These are phyloP conservation scores for Apocrypta bakeri DNA, from an alignment of 1,140 invertebrate genomes.

Conservation along the genomic window DNA sequence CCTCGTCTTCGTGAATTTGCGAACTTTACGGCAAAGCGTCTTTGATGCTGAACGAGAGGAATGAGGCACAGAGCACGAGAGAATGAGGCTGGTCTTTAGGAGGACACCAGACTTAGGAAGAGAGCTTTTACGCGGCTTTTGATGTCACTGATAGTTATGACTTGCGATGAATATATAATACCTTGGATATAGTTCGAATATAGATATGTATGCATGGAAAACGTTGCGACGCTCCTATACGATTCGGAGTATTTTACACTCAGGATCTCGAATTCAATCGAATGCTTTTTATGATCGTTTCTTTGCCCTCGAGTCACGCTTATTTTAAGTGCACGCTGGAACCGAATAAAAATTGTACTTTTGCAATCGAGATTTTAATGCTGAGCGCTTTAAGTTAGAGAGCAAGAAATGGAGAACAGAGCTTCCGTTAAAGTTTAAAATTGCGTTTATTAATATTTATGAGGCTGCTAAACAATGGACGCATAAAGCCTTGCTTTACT, in stretches of 20 bases:
- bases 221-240: not conserved
- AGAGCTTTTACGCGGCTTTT: conserved; percentile 40
- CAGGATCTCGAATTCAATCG: not conserved
- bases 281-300: no score
- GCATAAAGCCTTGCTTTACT: not conserved
- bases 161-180: conserved; percentile 14
- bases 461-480: not conserved
- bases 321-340: not conserved
- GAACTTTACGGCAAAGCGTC: conserved; percentile 36
- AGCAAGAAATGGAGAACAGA: no score
- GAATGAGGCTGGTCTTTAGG: no score
- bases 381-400: not conserved
- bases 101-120: not conserved
- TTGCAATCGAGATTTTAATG: not conserved
- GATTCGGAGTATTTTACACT: not conserved
- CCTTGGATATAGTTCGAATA: not conserved
- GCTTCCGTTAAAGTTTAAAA: not conserved
- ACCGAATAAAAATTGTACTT: not conserved
- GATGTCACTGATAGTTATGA: conserved; percentile 19
- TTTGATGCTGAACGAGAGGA: not conserved
- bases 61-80: not conserved
- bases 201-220: not conserved
- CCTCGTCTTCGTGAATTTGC: conserved; percentile 47
- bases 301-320: no score
- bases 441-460: not conserved